Base-by-base conservation (phyloP, 2,888 invertebrate species). In the Pristionchus japonicus region DNA sequence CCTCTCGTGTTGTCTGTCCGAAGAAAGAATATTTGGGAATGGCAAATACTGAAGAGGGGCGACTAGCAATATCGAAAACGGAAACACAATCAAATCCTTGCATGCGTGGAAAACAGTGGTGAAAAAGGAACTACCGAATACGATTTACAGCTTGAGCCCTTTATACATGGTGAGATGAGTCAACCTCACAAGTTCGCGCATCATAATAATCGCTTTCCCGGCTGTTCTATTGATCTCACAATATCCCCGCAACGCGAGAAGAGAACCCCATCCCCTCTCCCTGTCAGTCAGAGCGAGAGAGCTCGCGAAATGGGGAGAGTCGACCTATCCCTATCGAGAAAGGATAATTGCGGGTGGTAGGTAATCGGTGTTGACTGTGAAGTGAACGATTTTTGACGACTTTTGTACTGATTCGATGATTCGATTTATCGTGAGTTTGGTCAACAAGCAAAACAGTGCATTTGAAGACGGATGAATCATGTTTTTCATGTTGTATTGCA, bases 331-430 rank as follows among this genome's bases (percentile, higher is more conserved):
- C 17, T 9, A 4, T 6, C 23, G 23, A 15, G 20, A 23, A 11
- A 57, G 20, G 70, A 70, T 70, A 70, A 70, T 70, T 70, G 70
- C 20, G 20, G 37, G 37, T 34, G 34, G 70, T 9, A 77, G 43
- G 70, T 64, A 47, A 43, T 77, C 43, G 77, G 47, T 77, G 27
- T 70, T 70, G 70, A 23, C 70, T n/a, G n/a, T n/a, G 70, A 37
- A 9, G 34, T 20, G 37, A 70, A 70, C 70, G 70, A 31, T 7
- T 70, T 34, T n/a, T n/a, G n/a, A n/a, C n/a, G n/a, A n/a, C n/a
- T n/a, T n/a, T 27, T 37, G 70, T 34, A 37, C 70, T 17, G 70
- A 70, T 70, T 70, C 70, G 70, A 70, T 70, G 70, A 70, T 70
- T 31, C 40, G 70, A 70, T 70, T 70, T 70, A 64, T 34, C 31